A percentile compares a stretch with the other conserved stretches of the same genome.
phyloP scores from a whole-genome alignment of 2,888 invertebrate genomes.

The Pollenia angustigena region DNA sequence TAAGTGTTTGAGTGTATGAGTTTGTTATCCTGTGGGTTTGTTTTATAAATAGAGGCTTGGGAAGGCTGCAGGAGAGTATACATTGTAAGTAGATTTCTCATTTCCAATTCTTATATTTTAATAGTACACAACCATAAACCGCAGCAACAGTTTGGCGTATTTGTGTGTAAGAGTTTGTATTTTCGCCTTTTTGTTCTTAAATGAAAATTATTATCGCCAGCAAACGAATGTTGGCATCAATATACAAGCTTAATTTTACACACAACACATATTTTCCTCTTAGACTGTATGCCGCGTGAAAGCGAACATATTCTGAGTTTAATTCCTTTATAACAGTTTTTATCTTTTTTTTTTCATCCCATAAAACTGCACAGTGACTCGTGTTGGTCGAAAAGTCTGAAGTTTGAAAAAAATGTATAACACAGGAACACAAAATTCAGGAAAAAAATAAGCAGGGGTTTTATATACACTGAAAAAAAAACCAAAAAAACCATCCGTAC shows the following conservation, averaged over 20 bases:
- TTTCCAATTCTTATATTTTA: conserved; percentile 38
- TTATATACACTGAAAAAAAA: too few relatives aligned
- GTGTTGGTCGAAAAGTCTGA: too few relatives aligned
- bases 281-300: not conserved
- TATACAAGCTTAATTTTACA: not conserved
- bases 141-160: conserved; percentile 69
- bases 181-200: not conserved
- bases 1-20: not conserved
- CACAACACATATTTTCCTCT: not conserved
- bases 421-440: too few relatives aligned
- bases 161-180: not conserved
- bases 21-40: not conserved
- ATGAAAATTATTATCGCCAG: conserved; percentile 37
- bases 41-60: not conserved
- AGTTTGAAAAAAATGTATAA: too few relatives aligned
- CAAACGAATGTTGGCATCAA: not conserved
- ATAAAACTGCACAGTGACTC: too few relatives aligned
- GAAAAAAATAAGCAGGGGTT: too few relatives aligned
- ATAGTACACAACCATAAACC: conserved; percentile 66
- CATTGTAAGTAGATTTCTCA: conserved; percentile 33
- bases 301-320: not conserved
- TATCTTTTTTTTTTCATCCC: too few relatives aligned
- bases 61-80: not conserved
- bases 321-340: not conserved
- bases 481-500: too few relatives aligned